These are phyloP conservation scores for Plebejus melissa DNA, from an alignment of 2,888 invertebrate species.

Conservation along the genomic window DNA sequence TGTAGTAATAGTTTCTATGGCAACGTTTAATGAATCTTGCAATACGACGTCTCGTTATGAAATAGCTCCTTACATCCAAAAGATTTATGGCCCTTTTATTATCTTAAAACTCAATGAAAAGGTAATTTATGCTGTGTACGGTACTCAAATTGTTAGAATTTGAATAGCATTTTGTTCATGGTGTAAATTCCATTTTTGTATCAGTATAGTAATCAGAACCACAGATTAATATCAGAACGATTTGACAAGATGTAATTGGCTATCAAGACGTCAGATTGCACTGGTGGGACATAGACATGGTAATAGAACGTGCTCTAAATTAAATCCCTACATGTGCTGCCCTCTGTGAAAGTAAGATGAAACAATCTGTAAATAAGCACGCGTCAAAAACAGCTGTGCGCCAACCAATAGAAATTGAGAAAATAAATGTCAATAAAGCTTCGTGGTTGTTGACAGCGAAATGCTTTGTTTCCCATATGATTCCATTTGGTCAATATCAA, in stretches of 20 bases:
- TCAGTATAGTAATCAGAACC: no score
- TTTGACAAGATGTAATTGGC: neutral
- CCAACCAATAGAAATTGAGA: conserved; percentile 55
- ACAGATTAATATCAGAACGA: neutral
- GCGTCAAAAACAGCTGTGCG: conserved; percentile 75
- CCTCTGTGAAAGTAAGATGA: conserved; percentile 48
- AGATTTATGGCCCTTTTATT: neutral
- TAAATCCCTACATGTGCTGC: conserved; percentile 44
- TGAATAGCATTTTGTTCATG: no score
- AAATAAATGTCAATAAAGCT: conserved; percentile 51
- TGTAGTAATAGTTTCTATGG: conserved; percentile 28
- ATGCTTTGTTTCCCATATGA: conserved; percentile 71
- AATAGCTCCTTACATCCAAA: neutral
- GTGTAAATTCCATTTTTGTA: no score
- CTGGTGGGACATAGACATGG: no score
- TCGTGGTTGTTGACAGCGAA: conserved; percentile 43
- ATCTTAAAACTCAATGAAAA: no score
- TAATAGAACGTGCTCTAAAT: neutral
- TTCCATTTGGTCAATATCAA: conserved; percentile 39
- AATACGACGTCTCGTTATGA: neutral
- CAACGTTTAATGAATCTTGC: conserved; percentile 16
- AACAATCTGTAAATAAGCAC: conserved; percentile 30
- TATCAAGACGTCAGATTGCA: neutral
- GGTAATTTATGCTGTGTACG: no score
- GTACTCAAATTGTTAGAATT: no score